Percentiles rank a stretch among this genome's conserved stretches.
These are phyloP conservation scores for Folsomia candida DNA, from an alignment of 2,888 invertebrate genomes.

Conservation along the genomic window DNA sequence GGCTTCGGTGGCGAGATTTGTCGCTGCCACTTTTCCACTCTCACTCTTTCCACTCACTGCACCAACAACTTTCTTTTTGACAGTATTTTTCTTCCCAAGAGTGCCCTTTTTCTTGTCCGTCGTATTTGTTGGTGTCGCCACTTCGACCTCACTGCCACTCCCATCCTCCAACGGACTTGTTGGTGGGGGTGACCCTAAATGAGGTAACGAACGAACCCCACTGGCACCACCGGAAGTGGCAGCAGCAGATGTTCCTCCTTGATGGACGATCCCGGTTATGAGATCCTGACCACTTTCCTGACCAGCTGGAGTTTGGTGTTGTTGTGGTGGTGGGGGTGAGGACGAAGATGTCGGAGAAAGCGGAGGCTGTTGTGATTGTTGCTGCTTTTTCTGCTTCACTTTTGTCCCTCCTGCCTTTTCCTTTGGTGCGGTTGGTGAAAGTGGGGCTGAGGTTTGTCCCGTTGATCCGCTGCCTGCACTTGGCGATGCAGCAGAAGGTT, in stretches of 20 bases:
- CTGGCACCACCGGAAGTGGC: too few relatives aligned
- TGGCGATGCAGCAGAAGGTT: too few relatives aligned
- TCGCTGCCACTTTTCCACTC: neutral
- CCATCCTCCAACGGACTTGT: too few relatives aligned
- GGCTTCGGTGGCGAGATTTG: neutral
- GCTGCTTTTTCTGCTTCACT: conserved; percentile 8
- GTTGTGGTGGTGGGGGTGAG: neutral
- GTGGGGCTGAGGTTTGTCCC: neutral
- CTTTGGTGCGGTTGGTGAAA: conserved; percentile 40
- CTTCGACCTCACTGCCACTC: too few relatives aligned
- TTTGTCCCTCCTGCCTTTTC: conserved; percentile 55
- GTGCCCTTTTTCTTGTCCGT: neutral
- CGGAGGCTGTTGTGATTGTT: neutral
- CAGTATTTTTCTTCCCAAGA: neutral
- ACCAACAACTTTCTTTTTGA: neutral
- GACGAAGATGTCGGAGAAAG: conserved; percentile 5
- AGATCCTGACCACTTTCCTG: conserved; percentile 51
- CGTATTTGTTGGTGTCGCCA: too few relatives aligned
- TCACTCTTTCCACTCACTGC: neutral
- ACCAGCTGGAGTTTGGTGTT: neutral
- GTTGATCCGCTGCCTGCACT: neutral
- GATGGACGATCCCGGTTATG: too few relatives aligned
- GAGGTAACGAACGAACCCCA: too few relatives aligned
- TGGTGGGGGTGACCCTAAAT: too few relatives aligned
- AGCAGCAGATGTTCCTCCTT: too few relatives aligned